A percentile compares a stretch with the other conserved stretches of the same genome.
Conservation (phyloP, 2,888 invertebrate genomes). For the Dynastes maya region DNA sequence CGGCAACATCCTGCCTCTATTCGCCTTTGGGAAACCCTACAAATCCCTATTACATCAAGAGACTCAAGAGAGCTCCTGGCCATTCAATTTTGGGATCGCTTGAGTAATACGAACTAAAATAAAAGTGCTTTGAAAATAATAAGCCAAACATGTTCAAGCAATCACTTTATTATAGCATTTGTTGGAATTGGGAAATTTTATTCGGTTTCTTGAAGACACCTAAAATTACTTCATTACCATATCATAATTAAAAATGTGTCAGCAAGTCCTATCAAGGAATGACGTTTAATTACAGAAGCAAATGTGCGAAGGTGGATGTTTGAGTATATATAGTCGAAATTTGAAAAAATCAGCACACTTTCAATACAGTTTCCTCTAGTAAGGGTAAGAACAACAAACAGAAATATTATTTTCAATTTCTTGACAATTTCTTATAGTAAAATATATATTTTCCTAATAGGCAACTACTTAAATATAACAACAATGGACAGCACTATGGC, state of each 20-base stretch:
- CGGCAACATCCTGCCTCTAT: too few species aligned
- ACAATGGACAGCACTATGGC: constrained; percentile 41
- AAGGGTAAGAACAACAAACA: constrained; percentile 27
- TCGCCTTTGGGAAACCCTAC: too few species aligned
- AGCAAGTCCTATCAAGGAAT: constrained; percentile 16
- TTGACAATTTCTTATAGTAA: too few species aligned
- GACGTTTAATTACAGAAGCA: constrained; percentile 37
- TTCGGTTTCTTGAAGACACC: constrained; percentile 34
- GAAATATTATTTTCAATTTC: neutral
- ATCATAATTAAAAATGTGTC: constrained; percentile 36
- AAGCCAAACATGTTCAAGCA: neutral
- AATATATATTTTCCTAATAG: neutral
- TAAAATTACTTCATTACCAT: constrained; percentile 37
- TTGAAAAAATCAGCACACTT: constrained; percentile 30
- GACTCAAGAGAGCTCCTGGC: too few species aligned
- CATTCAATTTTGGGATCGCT: too few species aligned
- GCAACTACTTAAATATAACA: neutral
- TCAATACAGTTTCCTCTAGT: constrained; percentile 23
- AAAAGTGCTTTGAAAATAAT: too few species aligned
- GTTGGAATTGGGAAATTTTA: constrained; percentile 13
- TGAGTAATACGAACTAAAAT: too few species aligned
- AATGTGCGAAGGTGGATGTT: constrained; percentile 41
- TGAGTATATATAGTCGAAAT: constrained; percentile 43
- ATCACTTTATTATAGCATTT: neutral
- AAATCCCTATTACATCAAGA: too few species aligned